Base-by-base conservation (phyloP, 2,797 vertebrate species). In the Myotis pilosus region DNA sequence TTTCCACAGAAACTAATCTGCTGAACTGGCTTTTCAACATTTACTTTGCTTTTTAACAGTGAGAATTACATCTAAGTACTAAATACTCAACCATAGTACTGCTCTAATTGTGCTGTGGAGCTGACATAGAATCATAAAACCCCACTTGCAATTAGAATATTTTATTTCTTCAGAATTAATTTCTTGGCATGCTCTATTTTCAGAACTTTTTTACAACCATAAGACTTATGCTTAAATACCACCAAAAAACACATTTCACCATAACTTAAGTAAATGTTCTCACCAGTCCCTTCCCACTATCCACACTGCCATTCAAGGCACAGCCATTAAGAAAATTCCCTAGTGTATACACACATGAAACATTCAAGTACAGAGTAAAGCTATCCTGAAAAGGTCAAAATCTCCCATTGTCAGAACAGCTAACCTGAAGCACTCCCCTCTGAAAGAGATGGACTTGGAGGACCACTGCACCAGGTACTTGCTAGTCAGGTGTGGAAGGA, bases 1-100 rank as follows among this genome's bases (percentile, higher is more conserved):
- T 95, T 81, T 88, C 64, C 91, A 53, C 6, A 82, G 88, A 95
- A 93, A 80, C 81, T 75, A 88, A 94, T 88, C 87, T 96, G n/a
- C 64, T 92, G 78, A 93, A 92, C 33, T 90, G 93, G 11, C n/a
- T 93, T 96, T 85, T 36, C 49, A 92, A 95, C 64, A 95, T 84
- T 85, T 69, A 94, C 53, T 90, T 92, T 75, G 62, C 28, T 92
- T 95, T 88, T 88, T 88, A 95, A 94, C 16, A n/a, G 11, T 85
- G 38, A 2, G 4, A 95, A 96, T 87, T 76, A 81, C 74, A 79
- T 66, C 23, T 64, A 60, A 49, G 13, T 80, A 93, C 41, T 88
- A 95, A 88, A 92, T 62, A 71, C 20, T 88, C 57, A 74, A 80
- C 57, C 33, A 94, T 57, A 92, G 86, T 72, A 92, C 6, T 80